Percentiles rank a stretch among this genome's conserved stretches.
Evolutionary conservation across 2,113 vertebrate species (phyloP).

Genomic region (Coracopsis vasa): DNA sequence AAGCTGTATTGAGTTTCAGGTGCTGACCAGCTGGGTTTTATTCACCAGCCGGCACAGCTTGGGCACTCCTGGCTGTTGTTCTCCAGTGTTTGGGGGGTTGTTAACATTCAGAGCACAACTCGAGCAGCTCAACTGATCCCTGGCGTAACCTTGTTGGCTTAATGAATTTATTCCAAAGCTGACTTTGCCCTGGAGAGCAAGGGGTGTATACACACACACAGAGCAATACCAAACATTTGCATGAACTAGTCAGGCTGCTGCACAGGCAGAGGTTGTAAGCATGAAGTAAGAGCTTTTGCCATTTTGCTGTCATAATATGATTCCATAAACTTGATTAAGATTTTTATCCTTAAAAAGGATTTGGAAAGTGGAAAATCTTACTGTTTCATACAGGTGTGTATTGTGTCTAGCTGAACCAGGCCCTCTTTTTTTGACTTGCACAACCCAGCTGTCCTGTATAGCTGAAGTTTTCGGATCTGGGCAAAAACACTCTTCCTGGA

Average conservation of each 20-base stretch:
- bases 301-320: neutral
- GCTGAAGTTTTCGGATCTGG: neutral
- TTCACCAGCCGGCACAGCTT: neutral
- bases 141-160: neutral
- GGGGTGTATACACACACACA: neutral
- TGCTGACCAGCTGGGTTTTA: constrained; percentile 29
- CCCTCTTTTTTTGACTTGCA: neutral
- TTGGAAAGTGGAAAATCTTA: neutral
- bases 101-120: constrained; percentile 46
- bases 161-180: constrained; percentile 9
- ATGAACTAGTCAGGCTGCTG: neutral
- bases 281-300: neutral
- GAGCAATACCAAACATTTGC: neutral
- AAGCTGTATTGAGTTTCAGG: neutral
- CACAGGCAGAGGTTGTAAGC: neutral
- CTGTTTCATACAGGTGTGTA: neutral
- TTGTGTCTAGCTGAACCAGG: neutral
- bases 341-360: neutral
- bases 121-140: neutral
- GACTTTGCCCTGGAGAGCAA: neutral
- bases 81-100: neutral
- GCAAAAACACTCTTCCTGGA: neutral
- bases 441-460: neutral
- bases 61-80: neutral
- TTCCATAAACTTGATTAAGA: neutral